Percentiles rank a stretch among this genome's conserved stretches.
Evolutionary conservation across 1,140 invertebrate genomes (phyloP).

Genomic region (Leptinotarsa lineolata): DNA sequence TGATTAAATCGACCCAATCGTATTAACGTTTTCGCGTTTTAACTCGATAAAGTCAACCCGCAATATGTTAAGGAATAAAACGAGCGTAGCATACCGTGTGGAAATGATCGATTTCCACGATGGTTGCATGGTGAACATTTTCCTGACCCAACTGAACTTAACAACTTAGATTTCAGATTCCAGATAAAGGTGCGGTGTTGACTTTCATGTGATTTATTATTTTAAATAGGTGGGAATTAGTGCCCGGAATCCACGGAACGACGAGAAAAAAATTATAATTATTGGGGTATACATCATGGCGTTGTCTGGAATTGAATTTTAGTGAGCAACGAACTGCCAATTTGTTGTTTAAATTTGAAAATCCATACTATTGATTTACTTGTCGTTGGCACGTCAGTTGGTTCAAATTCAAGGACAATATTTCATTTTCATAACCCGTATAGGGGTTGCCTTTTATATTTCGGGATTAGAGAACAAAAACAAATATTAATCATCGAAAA

Average conservation of each 20-base stretch:
- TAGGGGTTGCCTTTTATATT: too few species aligned
- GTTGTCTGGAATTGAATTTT: too few species aligned
- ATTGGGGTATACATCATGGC: too few species aligned
- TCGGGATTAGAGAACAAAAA: too few species aligned
- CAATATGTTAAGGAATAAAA: conserved; percentile 13
- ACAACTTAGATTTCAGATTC: conserved; percentile 39
- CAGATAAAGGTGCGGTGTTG: conserved; percentile 40
- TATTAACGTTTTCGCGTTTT: not conserved
- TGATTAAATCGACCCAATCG: not conserved
- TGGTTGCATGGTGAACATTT: conserved; percentile 35
- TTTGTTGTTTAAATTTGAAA: too few species aligned
- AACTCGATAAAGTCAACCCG: conserved; percentile 10
- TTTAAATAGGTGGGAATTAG: conserved; percentile 24
- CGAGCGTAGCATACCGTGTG: conserved; percentile 26
- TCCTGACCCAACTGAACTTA: conserved; percentile 37
- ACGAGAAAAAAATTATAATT: not conserved
- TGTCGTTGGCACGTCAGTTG: too few species aligned
- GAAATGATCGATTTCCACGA: conserved; percentile 37
- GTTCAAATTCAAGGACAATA: too few species aligned
- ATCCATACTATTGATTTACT: too few species aligned
- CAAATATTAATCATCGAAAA: too few species aligned
- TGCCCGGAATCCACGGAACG: not conserved
- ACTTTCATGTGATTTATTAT: conserved; percentile 40
- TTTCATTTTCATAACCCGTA: too few species aligned
- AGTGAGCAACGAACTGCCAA: too few species aligned